Evolutionary conservation across 2,113 vertebrate genomes (phyloP).

Genomic region (Pristiophorus japonicus): DNA sequence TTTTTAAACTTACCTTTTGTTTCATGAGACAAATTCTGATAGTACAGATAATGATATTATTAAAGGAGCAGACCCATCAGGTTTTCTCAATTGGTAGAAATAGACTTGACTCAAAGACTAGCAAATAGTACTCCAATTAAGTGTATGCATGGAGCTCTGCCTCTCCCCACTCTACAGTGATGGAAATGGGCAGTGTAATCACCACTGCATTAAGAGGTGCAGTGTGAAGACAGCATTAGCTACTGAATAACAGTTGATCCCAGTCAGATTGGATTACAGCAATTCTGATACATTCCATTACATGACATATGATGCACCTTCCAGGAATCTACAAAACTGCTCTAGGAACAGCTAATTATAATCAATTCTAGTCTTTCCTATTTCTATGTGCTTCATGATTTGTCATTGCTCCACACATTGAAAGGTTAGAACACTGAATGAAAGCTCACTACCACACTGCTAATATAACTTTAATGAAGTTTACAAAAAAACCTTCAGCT

Average conservation of each 20-base stretch:
- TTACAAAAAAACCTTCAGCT: background rate
- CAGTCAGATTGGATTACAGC: background rate
- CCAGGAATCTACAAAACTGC: background rate
- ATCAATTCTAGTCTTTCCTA: background rate
- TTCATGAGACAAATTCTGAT: background rate
- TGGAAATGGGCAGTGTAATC: background rate
- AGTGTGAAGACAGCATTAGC: background rate
- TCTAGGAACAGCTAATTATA: background rate
- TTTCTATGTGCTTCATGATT: background rate
- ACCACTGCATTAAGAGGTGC: background rate
- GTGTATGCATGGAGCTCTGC: background rate
- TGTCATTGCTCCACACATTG: background rate
- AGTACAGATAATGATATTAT: background rate
- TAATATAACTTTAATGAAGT: slow-evolving; percentile 5
- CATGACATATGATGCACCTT: background rate
- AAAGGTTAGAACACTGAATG: background rate
- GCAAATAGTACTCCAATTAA: background rate
- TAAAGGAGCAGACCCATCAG: background rate
- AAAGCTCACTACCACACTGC: too few relatives aligned
- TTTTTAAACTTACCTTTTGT: background rate
- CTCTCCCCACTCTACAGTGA: background rate
- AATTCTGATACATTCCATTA: background rate
- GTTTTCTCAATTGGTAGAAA: background rate
- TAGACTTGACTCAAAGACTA: background rate
- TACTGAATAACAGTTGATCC: background rate